A percentile compares a stretch with the other conserved stretches of the same genome.
phyloP scores from a whole-genome alignment of 2,797 vertebrate genomes.

The Clamator glandarius region DNA sequence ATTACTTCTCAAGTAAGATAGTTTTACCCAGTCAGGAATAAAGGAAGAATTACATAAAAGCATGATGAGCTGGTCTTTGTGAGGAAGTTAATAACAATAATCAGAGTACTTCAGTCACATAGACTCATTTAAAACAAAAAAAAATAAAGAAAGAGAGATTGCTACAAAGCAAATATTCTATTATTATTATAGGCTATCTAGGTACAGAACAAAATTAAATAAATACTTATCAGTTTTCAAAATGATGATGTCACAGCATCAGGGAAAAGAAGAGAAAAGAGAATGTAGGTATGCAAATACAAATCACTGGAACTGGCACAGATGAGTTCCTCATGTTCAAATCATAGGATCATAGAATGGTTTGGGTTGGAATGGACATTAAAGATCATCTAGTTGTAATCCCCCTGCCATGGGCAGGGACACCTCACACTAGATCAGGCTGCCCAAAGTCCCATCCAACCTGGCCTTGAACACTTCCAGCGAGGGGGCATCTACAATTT shows the following conservation, averaged over 20 bases:
- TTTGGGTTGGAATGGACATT: too few species aligned
- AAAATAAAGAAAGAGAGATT: too few species aligned
- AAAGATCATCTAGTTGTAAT: too few species aligned
- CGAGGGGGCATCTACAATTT: too few species aligned
- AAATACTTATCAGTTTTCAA: background rate
- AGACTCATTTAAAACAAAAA: background rate
- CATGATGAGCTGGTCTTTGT: background rate
- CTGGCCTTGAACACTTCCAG: too few species aligned
- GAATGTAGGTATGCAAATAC: background rate
- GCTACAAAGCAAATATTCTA: background rate
- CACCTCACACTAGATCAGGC: too few species aligned
- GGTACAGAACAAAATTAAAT: background rate
- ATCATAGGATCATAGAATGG: too few species aligned
- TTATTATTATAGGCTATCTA: background rate
- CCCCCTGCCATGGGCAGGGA: too few species aligned
- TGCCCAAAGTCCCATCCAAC: too few species aligned
- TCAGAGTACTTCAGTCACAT: background rate
- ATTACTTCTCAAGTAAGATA: background rate
- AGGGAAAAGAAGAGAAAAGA: background rate
- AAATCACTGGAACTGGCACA: background rate
- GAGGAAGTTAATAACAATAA: background rate
- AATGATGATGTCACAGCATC: background rate
- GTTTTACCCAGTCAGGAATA: background rate
- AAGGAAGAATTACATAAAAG: background rate
- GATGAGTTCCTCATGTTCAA: background rate